Base-by-base conservation (phyloP, 1,140 invertebrate species). In the Caenorhabditis briggsae region DNA sequence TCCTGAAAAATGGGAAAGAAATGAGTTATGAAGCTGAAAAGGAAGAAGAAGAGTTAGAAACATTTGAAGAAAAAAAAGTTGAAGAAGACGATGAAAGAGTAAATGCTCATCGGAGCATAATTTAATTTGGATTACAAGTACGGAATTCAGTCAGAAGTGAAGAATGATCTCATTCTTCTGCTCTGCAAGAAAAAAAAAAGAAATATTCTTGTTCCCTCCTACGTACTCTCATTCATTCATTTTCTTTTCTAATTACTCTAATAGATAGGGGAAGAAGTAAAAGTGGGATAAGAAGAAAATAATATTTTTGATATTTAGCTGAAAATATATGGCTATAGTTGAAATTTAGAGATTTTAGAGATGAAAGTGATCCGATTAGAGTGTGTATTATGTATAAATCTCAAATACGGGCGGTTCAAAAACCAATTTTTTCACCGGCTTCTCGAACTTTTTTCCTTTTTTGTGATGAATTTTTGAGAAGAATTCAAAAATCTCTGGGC, bases 91-190 rank as follows among this genome's bases (percentile, higher is more conserved):
- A 43, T 43, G 41, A 46, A 46, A 0, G 64, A 43, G 33, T n/a
- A n/a, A 70, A 43, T 70, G 64, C 41, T 70, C 64, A 70, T 70
- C 41, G 64, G 64, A 70, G 64, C 64, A 70, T 70, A 70, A 70
- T 70, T 70, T 46, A 70, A 70, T 70, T 46, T n/a, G 14, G 41
- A 16, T 53, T 70, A 64, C 7, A 23, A 64, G 41, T 43, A 70
- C n/a, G 64, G 43, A 70, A 12, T 61, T 61, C 59, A 61, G 59
- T 61, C 59, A 61, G 23, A 58, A 58, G n/a, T 8, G 7, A 25
- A 12, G 59, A 61, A 61, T 61, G 59, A 61, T 61, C 59, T 61
- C 59, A 61, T 25, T 58, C 12, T 61, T 53, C 18, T 33, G 56
- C 56, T 33, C 3, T 58, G 56, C 56, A 58, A 58, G n/a, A 61